phyloP scores from a whole-genome alignment of 2,113 vertebrate species.

The Coregonus clupeaformis region DNA sequence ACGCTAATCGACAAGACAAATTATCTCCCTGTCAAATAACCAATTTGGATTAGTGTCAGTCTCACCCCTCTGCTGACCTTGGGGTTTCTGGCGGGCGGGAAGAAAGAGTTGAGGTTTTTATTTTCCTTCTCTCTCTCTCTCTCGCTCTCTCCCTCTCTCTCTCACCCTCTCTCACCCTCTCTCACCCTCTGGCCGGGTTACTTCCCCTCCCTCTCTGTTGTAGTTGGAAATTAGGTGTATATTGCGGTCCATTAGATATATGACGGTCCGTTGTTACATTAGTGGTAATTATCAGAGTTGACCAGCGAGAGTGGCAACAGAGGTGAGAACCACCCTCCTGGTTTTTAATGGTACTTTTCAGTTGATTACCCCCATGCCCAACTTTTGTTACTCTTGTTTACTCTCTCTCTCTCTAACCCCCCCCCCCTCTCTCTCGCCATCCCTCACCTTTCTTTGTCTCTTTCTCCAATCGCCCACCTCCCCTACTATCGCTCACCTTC shows the following conservation, averaged over 20 bases:
- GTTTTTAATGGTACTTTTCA: no score
- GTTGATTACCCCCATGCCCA: no score
- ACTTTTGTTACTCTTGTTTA: no score
- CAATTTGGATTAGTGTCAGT: slow-evolving; percentile 66
- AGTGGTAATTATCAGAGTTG: slow-evolving; percentile 50
- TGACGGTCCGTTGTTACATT: slow-evolving; percentile 26
- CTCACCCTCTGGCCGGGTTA: no score
- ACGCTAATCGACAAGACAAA: slow-evolving; percentile 53
- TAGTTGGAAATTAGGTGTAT: slow-evolving; percentile 15
- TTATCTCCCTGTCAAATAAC: slow-evolving; percentile 60
- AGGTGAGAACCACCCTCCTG: no score
- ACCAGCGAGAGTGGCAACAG: no score
- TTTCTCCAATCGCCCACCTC: no score
- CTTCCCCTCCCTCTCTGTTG: neutral
- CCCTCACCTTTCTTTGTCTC: no score
- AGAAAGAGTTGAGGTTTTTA: neutral
- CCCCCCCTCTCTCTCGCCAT: no score
- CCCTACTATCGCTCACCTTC: no score
- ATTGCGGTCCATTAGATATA: slow-evolving; percentile 32
- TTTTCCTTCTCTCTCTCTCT: slow-evolving; percentile 2
- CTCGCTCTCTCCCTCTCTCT: neutral
- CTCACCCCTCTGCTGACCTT: slow-evolving; percentile 37
- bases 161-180: neutral
- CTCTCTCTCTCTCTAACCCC: no score
- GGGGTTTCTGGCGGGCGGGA: slow-evolving; percentile 12